phyloP scores from a whole-genome alignment of 2,888 invertebrate species.

The Polydrusus cervinus region DNA sequence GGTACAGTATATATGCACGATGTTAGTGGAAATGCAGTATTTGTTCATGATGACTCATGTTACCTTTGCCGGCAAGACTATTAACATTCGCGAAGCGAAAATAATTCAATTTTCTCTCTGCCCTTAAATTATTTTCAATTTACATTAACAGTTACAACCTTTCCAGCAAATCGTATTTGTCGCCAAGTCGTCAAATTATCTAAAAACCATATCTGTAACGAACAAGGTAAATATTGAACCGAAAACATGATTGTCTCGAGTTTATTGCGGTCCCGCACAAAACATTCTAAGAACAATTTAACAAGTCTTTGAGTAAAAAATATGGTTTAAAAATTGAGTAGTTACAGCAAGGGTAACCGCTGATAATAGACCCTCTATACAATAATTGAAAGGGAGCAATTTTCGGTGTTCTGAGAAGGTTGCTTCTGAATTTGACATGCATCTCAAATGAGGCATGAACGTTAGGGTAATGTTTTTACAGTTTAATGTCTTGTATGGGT shows the following conservation, averaged over 20 bases:
- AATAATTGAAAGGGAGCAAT: constrained; percentile 17
- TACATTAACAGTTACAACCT: neutral
- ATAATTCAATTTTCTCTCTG: no score
- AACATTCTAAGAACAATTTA: constrained; percentile 10
- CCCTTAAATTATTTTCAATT: neutral
- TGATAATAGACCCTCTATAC: constrained; percentile 21
- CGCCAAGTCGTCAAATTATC: constrained; percentile 4
- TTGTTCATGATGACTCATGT: no score
- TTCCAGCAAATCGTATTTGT: constrained; percentile 1
- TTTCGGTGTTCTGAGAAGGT: constrained; percentile 27
- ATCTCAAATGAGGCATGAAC: neutral
- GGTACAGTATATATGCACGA: no score
- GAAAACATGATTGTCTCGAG: neutral
- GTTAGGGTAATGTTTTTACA: constrained; percentile 28
- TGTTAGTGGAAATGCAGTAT: no score
- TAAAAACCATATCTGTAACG: constrained; percentile 14
- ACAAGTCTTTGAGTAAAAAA: constrained; percentile 16
- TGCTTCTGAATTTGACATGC: constrained; percentile 27
- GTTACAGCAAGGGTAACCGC: constrained; percentile 33
- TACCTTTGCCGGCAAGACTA: no score
- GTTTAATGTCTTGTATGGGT: constrained; percentile 20
- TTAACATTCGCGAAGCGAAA: no score
- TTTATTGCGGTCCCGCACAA: constrained; percentile 31
- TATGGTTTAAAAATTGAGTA: neutral
- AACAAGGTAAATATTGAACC: constrained; percentile 25